Base-by-base conservation (phyloP, 2,113 vertebrate species). In the Aythya baeri region DNA sequence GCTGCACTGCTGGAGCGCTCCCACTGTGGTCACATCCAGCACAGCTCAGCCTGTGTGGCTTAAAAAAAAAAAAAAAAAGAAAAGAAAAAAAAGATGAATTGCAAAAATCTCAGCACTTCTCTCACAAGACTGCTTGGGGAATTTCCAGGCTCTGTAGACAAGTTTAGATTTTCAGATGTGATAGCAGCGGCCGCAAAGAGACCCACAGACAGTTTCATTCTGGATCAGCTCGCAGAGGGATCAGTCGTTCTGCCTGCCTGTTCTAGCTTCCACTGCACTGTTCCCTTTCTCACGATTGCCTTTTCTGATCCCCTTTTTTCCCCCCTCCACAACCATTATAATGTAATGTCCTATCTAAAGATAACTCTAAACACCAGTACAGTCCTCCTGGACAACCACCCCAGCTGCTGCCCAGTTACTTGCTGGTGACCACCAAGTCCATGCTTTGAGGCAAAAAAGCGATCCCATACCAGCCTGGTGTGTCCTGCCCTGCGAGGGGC, bases 401-500 rank as follows among this genome's bases (percentile, higher is more conserved):
- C 44, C 31, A 11, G 9, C 25, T 13, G 2, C 66, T 27, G 22
- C 31, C 44, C 74, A 52, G 22, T 20, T 23, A 41, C 13, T 1
- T 1, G 27, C 16, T 5, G 1, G 34, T 22, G 41, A 29, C 13
- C 73, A 23, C n/a, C n/a, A 25, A 32, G 26, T 3, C 55, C 2
- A 3, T 65, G 50, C 41, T 57, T 38, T 8, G 36, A 17, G 67
- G 41, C 8, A 38, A 54, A 44, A 9, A 34, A 3, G 2, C 0
- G 1, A 1, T 9, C 9, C 79, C 98, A 11, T 97, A 99, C 99
- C 99, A 0, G 99, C 99, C 96, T 99, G 99, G 41, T 98, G 98
- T 0, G 99, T 99, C 85, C 98, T 98, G 43, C 99, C 98, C 70
- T 94, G 98, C 0, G 95, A 96, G 31, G 99, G 99, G 80, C 98